Evolutionary conservation across 92 coral and sea anemone species (phyloP).

Genomic region (Epizoanthus rinbou): DNA sequence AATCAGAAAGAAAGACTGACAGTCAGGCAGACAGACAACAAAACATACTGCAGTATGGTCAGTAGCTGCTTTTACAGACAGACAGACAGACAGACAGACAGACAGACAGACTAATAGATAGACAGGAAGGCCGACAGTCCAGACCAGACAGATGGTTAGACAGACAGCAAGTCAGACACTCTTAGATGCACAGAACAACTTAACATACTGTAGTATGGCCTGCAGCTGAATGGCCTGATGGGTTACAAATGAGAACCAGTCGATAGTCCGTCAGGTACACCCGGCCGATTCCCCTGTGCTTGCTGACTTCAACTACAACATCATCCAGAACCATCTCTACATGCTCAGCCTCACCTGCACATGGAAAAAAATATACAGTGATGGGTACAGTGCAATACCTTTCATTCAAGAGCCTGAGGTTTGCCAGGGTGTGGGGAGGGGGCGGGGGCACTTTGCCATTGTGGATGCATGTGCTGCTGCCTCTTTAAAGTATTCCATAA

Average conservation of each 20-base stretch:
- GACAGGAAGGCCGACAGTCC: background rate
- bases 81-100: too few species aligned
- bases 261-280: slow-evolving; percentile 93
- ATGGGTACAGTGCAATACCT: background rate
- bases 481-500: too few species aligned
- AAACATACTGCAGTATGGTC: too few species aligned
- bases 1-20: too few species aligned
- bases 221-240: slow-evolving; percentile 72
- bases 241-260: slow-evolving; percentile 82
- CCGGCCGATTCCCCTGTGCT: slow-evolving; percentile 93
- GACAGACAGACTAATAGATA: too few species aligned
- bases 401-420: background rate
- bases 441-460: too few species aligned
- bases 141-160: background rate
- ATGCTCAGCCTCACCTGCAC: slow-evolving; percentile 92
- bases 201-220: slow-evolving; percentile 76
- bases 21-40: too few species aligned
- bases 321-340: slow-evolving; percentile 97
- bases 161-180: background rate
- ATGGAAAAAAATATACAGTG: background rate
- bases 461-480: too few species aligned
- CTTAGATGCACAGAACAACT: background rate
- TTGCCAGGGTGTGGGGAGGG: background rate
- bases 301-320: slow-evolving; percentile 94
- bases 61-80: too few species aligned